Evolutionary conservation across 2,888 invertebrate genomes (phyloP), one percentile per base, ranked within the genome.

Genomic region (Apamea epomidion): DNA sequence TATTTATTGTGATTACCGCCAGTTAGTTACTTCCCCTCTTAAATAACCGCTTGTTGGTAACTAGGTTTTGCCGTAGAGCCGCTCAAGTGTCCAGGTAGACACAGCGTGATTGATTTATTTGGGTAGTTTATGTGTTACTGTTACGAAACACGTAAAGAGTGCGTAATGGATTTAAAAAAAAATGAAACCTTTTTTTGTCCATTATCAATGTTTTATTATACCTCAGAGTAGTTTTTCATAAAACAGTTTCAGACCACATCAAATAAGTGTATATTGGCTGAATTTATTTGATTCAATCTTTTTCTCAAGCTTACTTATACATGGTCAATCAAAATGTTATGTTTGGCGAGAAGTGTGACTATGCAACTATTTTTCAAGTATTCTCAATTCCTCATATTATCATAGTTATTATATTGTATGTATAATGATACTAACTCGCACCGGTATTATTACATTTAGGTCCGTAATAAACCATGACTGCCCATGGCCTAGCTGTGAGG

Each of bases 21-120:
- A 76, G 72, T 82, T 69, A 67, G 21, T 75, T 75, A 81, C 78
- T 82, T 84, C 78, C 81, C 58, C 74, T 81, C 81, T 80, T 84
- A 81, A 78, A 85, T 85, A 85, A 87, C 87, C 21, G 64, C 74
- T 86, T n/a, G 54, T 75, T 78, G 72, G 67, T 77, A 76, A 85
- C 80, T 74, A 81, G 65, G 87, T 82, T 85, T 82, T 69, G 45
- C 76, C 60, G 78, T 42, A 60, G 72, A 75, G 58, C 64, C 25
- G 76, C 76, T 80, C 65, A 83, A 48, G 67, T 86, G 87, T 74
- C 78, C 74, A 65, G 64, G n/a, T 58, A 87, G 76, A 74, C 84
- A 83, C n/a, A 25, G 21, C 72, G 42, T 86, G 87, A 86, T 86
- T 86, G 87, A 86, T 85, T 86, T 85, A 86, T 83, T 86, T 60